A percentile compares a stretch with the other conserved stretches of the same genome.
Conservation (phyloP, 2,113 vertebrate species). For the Lepus americanus region DNA sequence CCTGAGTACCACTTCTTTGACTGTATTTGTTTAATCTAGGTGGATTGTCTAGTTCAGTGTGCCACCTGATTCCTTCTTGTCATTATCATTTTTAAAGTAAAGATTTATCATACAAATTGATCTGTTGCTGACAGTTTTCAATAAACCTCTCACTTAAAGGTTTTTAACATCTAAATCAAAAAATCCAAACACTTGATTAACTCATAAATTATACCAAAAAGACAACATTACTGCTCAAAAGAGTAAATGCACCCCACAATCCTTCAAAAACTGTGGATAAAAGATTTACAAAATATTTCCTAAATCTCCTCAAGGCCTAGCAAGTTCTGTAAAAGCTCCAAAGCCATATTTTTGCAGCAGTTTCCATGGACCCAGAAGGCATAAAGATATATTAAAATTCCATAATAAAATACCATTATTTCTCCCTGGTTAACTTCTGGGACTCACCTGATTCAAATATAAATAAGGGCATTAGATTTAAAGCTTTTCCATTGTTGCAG, state of each 20-base stretch:
- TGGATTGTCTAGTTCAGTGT: neutral
- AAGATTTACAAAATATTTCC: slow-evolving; percentile 29
- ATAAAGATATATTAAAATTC: slow-evolving; percentile 43
- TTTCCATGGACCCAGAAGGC: neutral
- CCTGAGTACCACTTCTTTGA: neutral
- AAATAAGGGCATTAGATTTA: slow-evolving; percentile 28
- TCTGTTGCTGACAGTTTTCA: neutral
- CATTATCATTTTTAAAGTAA: neutral
- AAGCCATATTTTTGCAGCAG: neutral
- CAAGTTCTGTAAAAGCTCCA: slow-evolving; percentile 23
- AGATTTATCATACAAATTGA: neutral
- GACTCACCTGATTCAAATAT: slow-evolving; percentile 52
- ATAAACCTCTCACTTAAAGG: neutral
- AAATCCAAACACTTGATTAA: slow-evolving; percentile 28
- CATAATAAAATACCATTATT: slow-evolving; percentile 48
- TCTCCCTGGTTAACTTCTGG: neutral
- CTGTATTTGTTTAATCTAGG: neutral
- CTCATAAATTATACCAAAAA: neutral
- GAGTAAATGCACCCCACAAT: neutral
- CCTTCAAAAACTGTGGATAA: neutral
- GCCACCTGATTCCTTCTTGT: neutral
- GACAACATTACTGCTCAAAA: neutral
- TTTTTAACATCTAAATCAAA: slow-evolving; percentile 26
- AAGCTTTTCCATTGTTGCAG: slow-evolving; percentile 20
- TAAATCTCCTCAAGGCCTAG: neutral